These are phyloP conservation scores for Regulus satrapa DNA, from an alignment of 2,113 vertebrate genomes.

Conservation along the genomic window DNA sequence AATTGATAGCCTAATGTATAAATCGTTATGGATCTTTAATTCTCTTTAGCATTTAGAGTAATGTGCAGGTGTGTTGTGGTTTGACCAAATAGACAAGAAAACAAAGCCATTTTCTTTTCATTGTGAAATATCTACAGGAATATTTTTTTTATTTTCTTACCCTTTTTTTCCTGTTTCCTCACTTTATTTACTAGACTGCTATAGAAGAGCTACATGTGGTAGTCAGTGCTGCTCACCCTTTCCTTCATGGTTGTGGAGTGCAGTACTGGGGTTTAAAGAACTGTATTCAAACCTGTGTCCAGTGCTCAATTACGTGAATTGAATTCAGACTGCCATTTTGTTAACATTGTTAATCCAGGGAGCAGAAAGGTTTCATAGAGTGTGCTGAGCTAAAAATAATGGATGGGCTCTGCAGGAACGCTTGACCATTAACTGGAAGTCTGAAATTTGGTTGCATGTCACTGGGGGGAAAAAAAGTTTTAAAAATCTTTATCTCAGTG, in stretches of 20 bases:
- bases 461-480: rapidly evolving
- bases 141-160: background rate
- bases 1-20: background rate
- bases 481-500: background rate
- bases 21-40: background rate
- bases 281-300: background rate
- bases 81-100: background rate
- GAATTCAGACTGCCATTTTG: background rate
- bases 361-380: background rate
- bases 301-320: background rate
- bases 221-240: background rate
- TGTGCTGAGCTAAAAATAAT: background rate
- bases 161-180: background rate
- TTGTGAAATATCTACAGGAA: background rate
- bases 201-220: background rate
- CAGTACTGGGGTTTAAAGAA: background rate
- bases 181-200: background rate
- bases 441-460: background rate
- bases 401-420: background rate
- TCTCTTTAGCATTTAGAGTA: background rate
- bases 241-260: background rate
- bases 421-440: background rate
- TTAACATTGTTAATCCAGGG: background rate
- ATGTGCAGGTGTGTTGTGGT: background rate
- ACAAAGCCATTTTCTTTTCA: background rate